Evolutionary conservation across 2,113 vertebrate species (phyloP).

Genomic region (Aphelocoma coerulescens): DNA sequence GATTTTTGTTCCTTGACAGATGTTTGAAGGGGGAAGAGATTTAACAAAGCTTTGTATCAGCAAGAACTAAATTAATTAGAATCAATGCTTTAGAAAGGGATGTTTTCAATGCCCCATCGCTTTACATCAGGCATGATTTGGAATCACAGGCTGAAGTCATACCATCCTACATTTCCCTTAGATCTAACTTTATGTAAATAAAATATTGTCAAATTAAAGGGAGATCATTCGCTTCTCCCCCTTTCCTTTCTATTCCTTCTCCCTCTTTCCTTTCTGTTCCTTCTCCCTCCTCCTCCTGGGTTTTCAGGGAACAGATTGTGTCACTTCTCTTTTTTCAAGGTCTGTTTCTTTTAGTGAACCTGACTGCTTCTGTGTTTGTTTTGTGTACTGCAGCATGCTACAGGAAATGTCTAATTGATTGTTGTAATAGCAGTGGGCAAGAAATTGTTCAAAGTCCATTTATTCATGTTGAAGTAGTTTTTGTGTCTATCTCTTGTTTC

Average conservation of each 20-base stretch:
- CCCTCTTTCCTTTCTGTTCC: not conserved
- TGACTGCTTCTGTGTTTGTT: not conserved
- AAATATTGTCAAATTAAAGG: not conserved
- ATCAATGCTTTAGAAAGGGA: not conserved
- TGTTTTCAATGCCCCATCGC: not conserved
- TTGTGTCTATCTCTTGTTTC: not conserved
- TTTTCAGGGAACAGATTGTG: not conserved
- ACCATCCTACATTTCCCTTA: not conserved
- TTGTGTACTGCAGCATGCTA: not conserved
- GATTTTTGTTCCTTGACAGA: not conserved
- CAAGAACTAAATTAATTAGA: conserved; percentile 13
- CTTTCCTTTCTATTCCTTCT: not conserved
- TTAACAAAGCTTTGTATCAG: not conserved
- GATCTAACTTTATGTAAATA: not conserved
- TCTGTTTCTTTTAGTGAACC: not conserved
- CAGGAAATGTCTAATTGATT: not conserved
- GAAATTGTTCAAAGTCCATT: not conserved
- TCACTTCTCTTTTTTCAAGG: not conserved
- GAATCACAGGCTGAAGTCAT: not conserved
- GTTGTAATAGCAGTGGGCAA: not conserved
- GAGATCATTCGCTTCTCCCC: not conserved
- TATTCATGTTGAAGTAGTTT: not conserved
- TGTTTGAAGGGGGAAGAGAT: not conserved
- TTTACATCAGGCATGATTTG: not conserved
- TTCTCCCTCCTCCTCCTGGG: not conserved